Base-by-base conservation (phyloP, 2,888 invertebrate species). In the Arrhopalites spinosus region DNA sequence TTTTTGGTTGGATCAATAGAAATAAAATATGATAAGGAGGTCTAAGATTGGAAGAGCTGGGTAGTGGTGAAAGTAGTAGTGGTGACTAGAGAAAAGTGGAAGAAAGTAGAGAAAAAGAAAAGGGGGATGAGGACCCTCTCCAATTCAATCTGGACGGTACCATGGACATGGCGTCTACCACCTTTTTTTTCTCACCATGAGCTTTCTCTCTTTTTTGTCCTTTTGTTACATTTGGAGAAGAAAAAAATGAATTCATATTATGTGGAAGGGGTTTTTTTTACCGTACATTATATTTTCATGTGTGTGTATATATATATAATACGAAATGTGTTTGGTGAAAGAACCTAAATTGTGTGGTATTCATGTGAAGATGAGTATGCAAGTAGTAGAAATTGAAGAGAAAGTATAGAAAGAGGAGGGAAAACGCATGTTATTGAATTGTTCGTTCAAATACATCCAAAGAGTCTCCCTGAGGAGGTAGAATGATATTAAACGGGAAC, bases 401-500 rank as follows among this genome's bases (percentile, higher is more conserved):
- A 50, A 3, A 50, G 20, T 50, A 3, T 25, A 23, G 3, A 67
- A 43, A 23, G 59, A 45, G 30, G 20, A 23, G 30, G 53, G 30
- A 36, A 23, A 17, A 25, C 30, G 27, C 15, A 63, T 64, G 73
- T 64, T 73, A 73, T 73, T 66, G 73, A 73, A 73, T 73, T 73
- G 67, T 73, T 73, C 36, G 36, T 67, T 36, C 53, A 73, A 64
- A 63, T 53, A 66, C 30, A 66, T 27, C n/a, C 23, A 53, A n/a
- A n/a, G n/a, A 53, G 56, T 73, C 45, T 73, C 73, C 70, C 70
- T 25, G 63, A 70, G 77, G 70, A 77, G 70, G 73, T 69, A 56
- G 69, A 73, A 76, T 69, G 68, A 76, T 73, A 73, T 77, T 77
- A 77, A 73, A 77, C 47, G 47, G 53, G 73, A 73, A 67, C 61